Conservation (phyloP, 2,888 invertebrate species). For the Sicus ferrugineus region DNA sequence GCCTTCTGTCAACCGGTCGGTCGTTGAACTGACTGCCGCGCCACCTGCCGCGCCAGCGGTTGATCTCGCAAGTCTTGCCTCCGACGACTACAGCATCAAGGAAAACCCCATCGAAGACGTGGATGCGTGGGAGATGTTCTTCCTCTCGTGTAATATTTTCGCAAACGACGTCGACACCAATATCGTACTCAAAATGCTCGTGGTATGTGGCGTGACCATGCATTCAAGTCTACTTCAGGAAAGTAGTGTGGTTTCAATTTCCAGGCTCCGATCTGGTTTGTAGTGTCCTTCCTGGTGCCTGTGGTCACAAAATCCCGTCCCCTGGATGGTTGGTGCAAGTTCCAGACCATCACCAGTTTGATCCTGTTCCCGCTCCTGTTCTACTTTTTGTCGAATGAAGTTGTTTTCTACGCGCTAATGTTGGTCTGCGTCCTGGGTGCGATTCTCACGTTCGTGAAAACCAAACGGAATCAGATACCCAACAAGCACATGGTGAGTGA, state of each 20-base stretch:
- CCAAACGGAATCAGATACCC: not conserved
- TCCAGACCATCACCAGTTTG: slow-evolving; percentile 18
- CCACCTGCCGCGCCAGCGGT: not conserved
- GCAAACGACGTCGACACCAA: not conserved
- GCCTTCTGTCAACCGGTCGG: not conserved
- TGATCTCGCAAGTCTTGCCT: not conserved
- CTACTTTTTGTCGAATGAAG: not conserved
- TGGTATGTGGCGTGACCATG: not conserved
- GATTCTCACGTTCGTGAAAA: slow-evolving; percentile 1
- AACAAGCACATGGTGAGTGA: not conserved
- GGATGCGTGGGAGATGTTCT: not conserved
- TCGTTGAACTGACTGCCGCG: not conserved
- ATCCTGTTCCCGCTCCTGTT: slow-evolving; percentile 13
- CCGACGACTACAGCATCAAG: not conserved
- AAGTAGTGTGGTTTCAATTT: not conserved
- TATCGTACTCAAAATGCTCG: not conserved
- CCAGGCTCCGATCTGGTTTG: slow-evolving; percentile 30
- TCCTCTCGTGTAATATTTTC: slow-evolving; percentile 7
- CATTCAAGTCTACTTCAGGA: not conserved
- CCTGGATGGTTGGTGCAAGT: slow-evolving; percentile 31
- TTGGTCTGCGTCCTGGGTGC: not conserved
- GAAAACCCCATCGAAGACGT: not conserved
- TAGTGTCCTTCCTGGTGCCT: slow-evolving; percentile 21
- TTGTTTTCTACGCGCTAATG: not conserved
- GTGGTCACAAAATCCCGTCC: slow-evolving; percentile 22